Conservation (phyloP, 1,140 invertebrate genomes). For the Triops longicaudatus region DNA sequence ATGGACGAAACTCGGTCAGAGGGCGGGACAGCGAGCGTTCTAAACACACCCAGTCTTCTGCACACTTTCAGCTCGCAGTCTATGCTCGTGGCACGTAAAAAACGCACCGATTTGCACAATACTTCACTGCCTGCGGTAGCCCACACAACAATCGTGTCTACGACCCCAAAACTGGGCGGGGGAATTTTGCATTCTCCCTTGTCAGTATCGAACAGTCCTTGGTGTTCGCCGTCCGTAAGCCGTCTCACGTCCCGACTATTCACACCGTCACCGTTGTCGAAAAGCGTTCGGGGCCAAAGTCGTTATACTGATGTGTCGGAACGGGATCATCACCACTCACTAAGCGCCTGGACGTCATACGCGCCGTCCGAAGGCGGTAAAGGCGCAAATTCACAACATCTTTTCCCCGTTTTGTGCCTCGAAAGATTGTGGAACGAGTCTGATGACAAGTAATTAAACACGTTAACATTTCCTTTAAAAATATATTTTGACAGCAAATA, state of each 20-base stretch:
- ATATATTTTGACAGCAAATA: no score
- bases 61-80: not conserved
- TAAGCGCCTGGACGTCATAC: not conserved
- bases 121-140: not conserved
- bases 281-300: not conserved
- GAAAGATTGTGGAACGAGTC: not conserved
- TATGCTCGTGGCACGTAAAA: not conserved
- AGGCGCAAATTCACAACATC: not conserved
- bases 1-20: not conserved
- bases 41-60: not conserved
- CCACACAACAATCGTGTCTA: not conserved
- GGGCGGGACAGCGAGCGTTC: not conserved
- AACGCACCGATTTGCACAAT: not conserved
- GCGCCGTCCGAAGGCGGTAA: not conserved
- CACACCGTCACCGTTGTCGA: not conserved
- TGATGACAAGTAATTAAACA: not conserved
- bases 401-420: not conserved
- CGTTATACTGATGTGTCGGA: not conserved
- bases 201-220: conserved; percentile 23
- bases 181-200: conserved; percentile 34
- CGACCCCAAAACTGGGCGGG: conserved; percentile 28
- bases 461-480: no score
- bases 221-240: conserved; percentile 26
- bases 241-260: not conserved
- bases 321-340: not conserved